phyloP scores from a whole-genome alignment of 92 coral and sea anemone genomes.

The Palythoa grandiflora region DNA sequence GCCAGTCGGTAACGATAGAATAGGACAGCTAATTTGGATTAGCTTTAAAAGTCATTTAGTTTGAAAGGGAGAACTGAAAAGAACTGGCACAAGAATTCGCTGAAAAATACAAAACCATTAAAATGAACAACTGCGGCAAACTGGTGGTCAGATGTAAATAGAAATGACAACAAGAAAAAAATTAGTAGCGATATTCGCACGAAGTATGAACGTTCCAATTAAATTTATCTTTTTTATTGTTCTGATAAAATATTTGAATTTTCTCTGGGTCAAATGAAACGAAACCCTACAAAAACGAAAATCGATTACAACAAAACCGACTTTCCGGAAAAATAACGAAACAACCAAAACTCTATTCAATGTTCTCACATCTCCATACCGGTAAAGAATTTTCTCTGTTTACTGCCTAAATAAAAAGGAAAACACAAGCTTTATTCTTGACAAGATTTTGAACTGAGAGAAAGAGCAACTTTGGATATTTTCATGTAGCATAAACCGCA shows the following conservation, averaged over 20 bases:
- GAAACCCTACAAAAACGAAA: conserved; percentile 36
- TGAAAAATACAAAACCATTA: background rate
- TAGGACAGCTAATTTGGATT: background rate
- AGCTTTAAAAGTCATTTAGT: background rate
- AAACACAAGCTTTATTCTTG: background rate
- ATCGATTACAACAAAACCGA: conserved; percentile 25
- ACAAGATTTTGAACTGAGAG: background rate
- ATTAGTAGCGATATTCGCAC: background rate
- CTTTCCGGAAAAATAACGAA: conserved; percentile 12
- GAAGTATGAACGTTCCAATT: conserved; percentile 7
- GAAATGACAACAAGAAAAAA: background rate
- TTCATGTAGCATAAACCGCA: conserved; percentile 5
- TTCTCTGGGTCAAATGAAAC: background rate
- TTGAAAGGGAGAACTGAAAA: background rate
- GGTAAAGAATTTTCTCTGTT: background rate
- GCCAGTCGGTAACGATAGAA: background rate
- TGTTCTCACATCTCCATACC: background rate
- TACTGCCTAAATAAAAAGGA: background rate
- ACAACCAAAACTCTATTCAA: background rate
- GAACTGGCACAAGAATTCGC: background rate
- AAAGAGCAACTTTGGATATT: background rate
- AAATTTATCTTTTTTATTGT: background rate
- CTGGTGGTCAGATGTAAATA: conserved; percentile 19
- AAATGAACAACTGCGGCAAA: conserved; percentile 29
- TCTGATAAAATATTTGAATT: conserved; percentile 13